Evolutionary conservation across 1,140 invertebrate genomes (phyloP).

Genomic region (Drosophila tsacasi): DNA sequence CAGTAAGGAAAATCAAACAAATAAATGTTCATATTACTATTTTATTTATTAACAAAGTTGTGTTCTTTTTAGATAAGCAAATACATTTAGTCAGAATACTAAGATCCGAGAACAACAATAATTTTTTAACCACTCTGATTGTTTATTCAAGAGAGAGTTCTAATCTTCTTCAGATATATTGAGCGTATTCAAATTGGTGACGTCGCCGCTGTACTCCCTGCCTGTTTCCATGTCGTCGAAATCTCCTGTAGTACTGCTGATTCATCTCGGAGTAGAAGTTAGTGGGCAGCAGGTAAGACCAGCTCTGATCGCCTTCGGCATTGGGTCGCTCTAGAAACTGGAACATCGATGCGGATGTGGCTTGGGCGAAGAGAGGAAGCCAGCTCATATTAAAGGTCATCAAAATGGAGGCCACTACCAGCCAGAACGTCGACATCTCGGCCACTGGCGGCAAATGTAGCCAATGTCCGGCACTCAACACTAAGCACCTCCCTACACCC

Average conservation of each 20-base stretch:
- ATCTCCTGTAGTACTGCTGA: constrained; percentile 66
- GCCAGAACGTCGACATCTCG: constrained; percentile 29
- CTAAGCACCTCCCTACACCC: constrained; percentile 27
- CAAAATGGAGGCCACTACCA: constrained; percentile 28
- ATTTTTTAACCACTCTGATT: background rate
- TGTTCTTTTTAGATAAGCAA: no score
- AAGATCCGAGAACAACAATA: background rate
- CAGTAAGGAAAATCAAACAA: no score
- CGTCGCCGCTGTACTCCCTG: background rate
- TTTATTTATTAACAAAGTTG: no score
- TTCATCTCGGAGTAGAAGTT: constrained; percentile 69
- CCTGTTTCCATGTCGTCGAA: constrained; percentile 28
- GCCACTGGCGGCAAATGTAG: constrained; percentile 44
- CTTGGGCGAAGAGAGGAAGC: background rate
- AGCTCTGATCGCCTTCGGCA: constrained; percentile 26
- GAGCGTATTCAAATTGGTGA: constrained; percentile 56
- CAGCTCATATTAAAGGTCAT: constrained; percentile 45
- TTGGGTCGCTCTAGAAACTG: constrained; percentile 53
- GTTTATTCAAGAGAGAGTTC: constrained; percentile 1
- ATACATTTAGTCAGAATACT: no score
- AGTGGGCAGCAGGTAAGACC: constrained; percentile 56
- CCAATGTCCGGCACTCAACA: constrained; percentile 27
- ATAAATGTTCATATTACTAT: no score
- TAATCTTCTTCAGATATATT: constrained; percentile 30
- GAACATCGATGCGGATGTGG: constrained; percentile 38